Evolutionary conservation across 2,888 invertebrate genomes (phyloP).

Genomic region (Stratiomys singularior): DNA sequence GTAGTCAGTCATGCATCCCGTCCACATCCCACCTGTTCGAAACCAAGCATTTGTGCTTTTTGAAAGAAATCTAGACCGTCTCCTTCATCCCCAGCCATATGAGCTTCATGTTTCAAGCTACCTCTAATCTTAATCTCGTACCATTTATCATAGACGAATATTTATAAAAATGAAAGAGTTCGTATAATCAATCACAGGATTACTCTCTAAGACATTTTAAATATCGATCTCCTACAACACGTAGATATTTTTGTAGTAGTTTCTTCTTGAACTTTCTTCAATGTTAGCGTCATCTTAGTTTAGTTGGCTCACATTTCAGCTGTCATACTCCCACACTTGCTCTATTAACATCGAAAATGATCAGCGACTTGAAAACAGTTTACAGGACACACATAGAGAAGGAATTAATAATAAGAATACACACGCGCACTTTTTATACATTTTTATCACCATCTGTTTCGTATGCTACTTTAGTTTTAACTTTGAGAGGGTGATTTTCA

Average conservation of each 20-base stretch:
- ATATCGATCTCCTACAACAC: background rate
- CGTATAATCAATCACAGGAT: slow-evolving; percentile 31
- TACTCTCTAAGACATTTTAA: slow-evolving; percentile 2
- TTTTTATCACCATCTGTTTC: slow-evolving; percentile 9
- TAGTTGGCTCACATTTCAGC: background rate
- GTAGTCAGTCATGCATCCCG: too few species aligned
- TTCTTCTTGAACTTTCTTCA: background rate
- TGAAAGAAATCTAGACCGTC: too few species aligned
- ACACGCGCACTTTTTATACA: slow-evolving; percentile 32
- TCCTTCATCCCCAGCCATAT: too few species aligned
- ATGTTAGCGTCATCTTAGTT: background rate
- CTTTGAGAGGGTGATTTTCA: background rate
- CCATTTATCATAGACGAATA: slow-evolving; percentile 14
- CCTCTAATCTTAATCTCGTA: background rate
- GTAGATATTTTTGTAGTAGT: background rate
- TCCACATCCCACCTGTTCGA: too few species aligned
- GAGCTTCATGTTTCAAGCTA: background rate
- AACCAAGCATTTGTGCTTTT: too few species aligned
- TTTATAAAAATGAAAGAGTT: slow-evolving; percentile 26
- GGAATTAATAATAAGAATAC: slow-evolving; percentile 11
- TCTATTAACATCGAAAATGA: background rate
- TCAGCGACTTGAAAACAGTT: background rate
- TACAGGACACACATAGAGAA: slow-evolving; percentile 19
- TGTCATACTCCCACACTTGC: background rate
- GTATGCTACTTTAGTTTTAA: background rate